Base-by-base conservation (phyloP, 2,888 invertebrate genomes). In the Euphydryas editha region DNA sequence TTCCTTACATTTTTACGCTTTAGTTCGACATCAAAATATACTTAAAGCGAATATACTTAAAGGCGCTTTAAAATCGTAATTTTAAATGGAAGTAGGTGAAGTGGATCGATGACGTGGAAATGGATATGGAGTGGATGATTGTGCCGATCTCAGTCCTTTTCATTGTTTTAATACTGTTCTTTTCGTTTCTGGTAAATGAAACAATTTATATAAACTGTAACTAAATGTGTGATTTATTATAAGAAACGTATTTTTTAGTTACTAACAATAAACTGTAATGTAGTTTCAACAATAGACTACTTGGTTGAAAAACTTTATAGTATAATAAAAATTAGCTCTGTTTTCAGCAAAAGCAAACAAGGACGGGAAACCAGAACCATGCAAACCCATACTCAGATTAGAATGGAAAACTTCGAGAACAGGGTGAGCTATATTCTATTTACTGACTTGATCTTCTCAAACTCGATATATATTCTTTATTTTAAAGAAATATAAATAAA, bases 301-400 rank as follows among this genome's bases (percentile, higher is more conserved):
- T 10, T 1, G 3, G 3, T 1, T 8, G 3, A 39, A 39, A 8
- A 39, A 6, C 1, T 13, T 21, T 10, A 10, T 1, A n/a, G 11
- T 46, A 17, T 10, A 17, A 21, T 21, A 20, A 15, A 11, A 13
- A 21, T 15, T 13, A 20, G 15, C 1, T 42, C 42, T 36, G 10
- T 51, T 94, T 94, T 71, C 93, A 98, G 97, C 97, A 73, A 98
- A 98, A 95, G 94, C 95, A 75, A 97, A 95, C 81, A 98, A 98
- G 91, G 98, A 98, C 75, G 98, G 98, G 59, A 98, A 97, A 91
- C 94, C 96, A 74, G 98, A 99, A 87, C 95, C 97, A 62, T 99
- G 98, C 90, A 98, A 98, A 94, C 95, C 98, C 64, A 99, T 99
- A 85, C 96, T 96, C 84, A 98, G 98, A 94, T 96, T 99, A 73